Conservation (phyloP, 2,797 vertebrate genomes). For the Neosalanx taihuensis region DNA sequence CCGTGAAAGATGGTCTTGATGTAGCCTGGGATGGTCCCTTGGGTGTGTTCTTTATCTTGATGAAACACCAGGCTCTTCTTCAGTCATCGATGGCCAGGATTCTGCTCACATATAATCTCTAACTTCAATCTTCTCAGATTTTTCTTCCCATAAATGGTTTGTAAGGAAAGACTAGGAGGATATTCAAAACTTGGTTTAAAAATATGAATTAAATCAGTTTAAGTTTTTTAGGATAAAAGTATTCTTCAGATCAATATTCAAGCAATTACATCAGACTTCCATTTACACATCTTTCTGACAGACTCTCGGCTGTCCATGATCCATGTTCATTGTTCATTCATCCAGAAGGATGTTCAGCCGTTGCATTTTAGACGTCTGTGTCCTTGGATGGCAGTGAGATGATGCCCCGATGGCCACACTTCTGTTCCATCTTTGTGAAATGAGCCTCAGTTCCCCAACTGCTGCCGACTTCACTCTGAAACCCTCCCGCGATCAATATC, state of each 20-base stretch:
- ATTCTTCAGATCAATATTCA: neutral
- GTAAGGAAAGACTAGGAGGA: neutral
- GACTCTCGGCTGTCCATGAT: neutral
- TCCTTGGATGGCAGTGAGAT: slow-evolving; percentile 30
- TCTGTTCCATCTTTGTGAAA: slow-evolving; percentile 38
- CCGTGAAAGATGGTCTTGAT: slow-evolving; percentile 44
- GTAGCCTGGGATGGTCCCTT: slow-evolving; percentile 28
- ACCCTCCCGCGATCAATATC: slow-evolving; percentile 67
- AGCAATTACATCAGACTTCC: no score
- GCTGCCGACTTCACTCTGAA: slow-evolving; percentile 42
- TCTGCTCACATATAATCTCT: no score
- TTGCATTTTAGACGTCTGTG: neutral
- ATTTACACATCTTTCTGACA: neutral
- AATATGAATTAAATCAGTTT: no score
- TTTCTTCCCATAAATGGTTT: neutral
- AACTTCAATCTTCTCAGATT: neutral
- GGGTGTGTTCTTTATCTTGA: slow-evolving; percentile 40
- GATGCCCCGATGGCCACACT: slow-evolving; percentile 12
- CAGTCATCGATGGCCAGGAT: neutral
- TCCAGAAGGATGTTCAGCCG: slow-evolving; percentile 14
- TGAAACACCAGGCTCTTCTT: slow-evolving; percentile 25
- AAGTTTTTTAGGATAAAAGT: no score
- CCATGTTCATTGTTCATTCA: neutral
- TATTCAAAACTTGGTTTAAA: neutral
- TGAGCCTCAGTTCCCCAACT: slow-evolving; percentile 42